Conservation (phyloP, 2,888 invertebrate species). For the Macaria notata region DNA sequence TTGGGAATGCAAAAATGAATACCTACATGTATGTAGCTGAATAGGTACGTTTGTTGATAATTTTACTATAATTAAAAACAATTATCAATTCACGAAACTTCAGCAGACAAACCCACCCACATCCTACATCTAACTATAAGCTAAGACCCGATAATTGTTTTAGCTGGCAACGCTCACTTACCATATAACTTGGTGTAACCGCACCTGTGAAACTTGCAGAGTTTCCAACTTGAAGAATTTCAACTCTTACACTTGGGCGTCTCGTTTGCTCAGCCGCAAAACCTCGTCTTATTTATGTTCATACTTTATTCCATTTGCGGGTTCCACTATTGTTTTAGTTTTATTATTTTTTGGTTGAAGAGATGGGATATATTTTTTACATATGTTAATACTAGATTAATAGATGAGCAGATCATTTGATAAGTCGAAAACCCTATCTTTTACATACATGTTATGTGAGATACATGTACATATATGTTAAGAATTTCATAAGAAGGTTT, state of each 20-base stretch:
- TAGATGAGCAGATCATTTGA: too few species aligned
- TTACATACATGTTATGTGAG: too few species aligned
- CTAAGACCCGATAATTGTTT: slow-evolving; percentile 46
- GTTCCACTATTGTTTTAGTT: slow-evolving; percentile 34
- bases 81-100: too few species aligned
- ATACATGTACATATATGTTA: too few species aligned
- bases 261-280: slow-evolving; percentile 75
- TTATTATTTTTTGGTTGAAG: slow-evolving; percentile 22
- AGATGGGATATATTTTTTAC: too few species aligned
- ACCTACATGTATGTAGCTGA: too few species aligned
- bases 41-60: too few species aligned
- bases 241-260: slow-evolving; percentile 54
- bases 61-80: too few species aligned
- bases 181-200: slow-evolving; percentile 47
- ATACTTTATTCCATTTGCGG: slow-evolving; percentile 73
- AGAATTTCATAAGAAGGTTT: too few species aligned
- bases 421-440: too few species aligned
- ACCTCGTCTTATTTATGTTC: slow-evolving; percentile 73
- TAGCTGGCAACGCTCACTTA: slow-evolving; percentile 54
- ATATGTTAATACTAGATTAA: too few species aligned
- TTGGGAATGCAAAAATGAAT: too few species aligned
- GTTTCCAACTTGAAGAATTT: slow-evolving; percentile 48
- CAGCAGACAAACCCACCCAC: neutral
- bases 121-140: neutral
- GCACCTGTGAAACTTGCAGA: slow-evolving; percentile 58